Conservation (phyloP, 2,113 vertebrate species). For the human region GRCh38 chr6:8511501-8512000, state of each 20-base stretch:
- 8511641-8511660: not conserved
- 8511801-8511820: no score
- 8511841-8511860: no score
- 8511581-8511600: not conserved
- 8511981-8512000: constrained; percentile 21
- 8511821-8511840: no score
- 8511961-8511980: not conserved
- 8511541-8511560: not conserved
- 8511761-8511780: not conserved
- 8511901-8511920: not conserved
- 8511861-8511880: no score
- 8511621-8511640: not conserved
- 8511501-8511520: not conserved
- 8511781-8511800: no score
- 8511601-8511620: not conserved
- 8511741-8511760: not conserved
- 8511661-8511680: not conserved
- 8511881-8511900: no score
- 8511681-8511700: not conserved
- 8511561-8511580: not conserved
- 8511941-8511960: not conserved
- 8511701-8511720: not conserved
- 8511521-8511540: not conserved
- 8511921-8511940: not conserved
- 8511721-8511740: not conserved